These are phyloP conservation scores for Drosophila quadrilineata DNA, from an alignment of 1,140 invertebrate species.

Conservation along the genomic window DNA sequence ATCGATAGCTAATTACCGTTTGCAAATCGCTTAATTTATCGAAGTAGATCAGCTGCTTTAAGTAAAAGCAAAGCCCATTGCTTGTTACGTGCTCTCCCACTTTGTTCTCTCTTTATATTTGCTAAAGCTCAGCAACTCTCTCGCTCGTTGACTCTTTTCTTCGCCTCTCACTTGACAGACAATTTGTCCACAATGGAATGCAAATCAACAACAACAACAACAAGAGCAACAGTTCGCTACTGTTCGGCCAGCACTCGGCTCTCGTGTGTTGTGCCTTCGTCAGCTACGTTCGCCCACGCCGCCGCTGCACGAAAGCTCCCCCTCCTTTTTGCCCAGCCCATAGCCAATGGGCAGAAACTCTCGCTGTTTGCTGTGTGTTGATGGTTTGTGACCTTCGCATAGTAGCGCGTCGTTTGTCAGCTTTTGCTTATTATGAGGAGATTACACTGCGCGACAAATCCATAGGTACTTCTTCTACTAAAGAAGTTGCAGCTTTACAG, in stretches of 20 bases:
- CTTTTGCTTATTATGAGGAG: constrained; percentile 71
- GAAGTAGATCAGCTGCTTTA: too few species aligned
- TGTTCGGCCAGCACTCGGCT: constrained; percentile 8
- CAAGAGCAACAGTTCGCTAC: too few species aligned
- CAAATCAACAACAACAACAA: too few species aligned
- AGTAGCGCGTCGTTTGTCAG: constrained; percentile 70
- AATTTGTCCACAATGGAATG: constrained; percentile 41
- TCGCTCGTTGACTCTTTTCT: background rate
- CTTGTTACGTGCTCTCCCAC: background rate
- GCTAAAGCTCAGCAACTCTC: too few species aligned
- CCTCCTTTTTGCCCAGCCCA: background rate
- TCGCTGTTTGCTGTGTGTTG: constrained; percentile 21
- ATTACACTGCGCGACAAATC: constrained; percentile 35
- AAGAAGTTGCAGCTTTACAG: background rate
- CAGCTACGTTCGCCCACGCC: constrained; percentile 33
- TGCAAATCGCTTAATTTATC: too few species aligned
- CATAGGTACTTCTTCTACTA: background rate
- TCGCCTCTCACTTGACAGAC: constrained; percentile 1
- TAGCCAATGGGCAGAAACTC: constrained; percentile 29
- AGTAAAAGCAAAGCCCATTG: too few species aligned
- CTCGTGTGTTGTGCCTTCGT: constrained; percentile 20
- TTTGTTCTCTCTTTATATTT: background rate
- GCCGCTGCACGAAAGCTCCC: background rate
- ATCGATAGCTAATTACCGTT: too few species aligned
- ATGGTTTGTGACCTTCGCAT: constrained; percentile 67